These are phyloP conservation scores for Atopsyche davidsoni DNA, from an alignment of 1,140 invertebrate genomes.

Conservation along the genomic window DNA sequence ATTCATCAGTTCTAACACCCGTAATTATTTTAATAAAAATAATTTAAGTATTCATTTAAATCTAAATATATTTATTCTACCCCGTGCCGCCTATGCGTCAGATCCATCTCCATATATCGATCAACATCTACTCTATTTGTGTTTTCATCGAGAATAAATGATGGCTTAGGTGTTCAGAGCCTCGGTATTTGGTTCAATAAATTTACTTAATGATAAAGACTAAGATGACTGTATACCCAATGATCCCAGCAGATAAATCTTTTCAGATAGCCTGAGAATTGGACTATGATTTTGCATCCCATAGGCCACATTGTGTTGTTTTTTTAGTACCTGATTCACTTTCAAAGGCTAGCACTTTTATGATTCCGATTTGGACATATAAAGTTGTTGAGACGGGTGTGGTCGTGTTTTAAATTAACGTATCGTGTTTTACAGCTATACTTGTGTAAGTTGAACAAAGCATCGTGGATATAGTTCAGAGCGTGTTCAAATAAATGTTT, in stretches of 20 bases:
- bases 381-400: too few species aligned
- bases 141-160: constrained; percentile 5
- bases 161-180: not conserved
- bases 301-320: not conserved
- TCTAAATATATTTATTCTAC: too few species aligned
- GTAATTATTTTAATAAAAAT: too few species aligned
- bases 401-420: too few species aligned
- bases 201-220: constrained; percentile 14
- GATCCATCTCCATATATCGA: not conserved
- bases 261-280: not conserved
- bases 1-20: too few species aligned
- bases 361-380: too few species aligned
- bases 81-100: not conserved
- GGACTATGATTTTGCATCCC: constrained; percentile 1
- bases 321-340: not conserved
- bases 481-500: too few species aligned
- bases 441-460: too few species aligned
- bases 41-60: too few species aligned
- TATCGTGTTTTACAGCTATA: too few species aligned
- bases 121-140: not conserved
- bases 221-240: constrained; percentile 5
- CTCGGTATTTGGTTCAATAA: constrained; percentile 10
- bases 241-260: not conserved
- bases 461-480: too few species aligned
- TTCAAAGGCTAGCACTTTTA: too few species aligned